Conservation (phyloP, 2,797 vertebrate genomes). For the Oophaga sylvatica region DNA sequence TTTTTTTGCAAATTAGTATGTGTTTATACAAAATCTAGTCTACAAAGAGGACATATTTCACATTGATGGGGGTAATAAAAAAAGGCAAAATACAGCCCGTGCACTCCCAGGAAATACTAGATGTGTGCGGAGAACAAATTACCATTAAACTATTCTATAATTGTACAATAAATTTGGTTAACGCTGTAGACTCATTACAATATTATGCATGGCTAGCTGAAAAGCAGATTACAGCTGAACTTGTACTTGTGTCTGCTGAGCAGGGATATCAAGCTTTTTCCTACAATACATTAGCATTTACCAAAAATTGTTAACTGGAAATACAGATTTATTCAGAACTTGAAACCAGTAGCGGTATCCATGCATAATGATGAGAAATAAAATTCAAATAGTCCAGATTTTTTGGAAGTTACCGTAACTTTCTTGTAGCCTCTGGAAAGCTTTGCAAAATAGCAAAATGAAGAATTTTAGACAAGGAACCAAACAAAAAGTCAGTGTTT, state of each 20-base stretch:
- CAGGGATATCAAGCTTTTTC: slow-evolving; percentile 20
- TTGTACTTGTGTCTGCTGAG: slow-evolving; percentile 23
- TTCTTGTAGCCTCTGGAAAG: background rate
- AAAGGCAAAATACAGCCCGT: slow-evolving; percentile 51
- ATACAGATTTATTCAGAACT: slow-evolving; percentile 10
- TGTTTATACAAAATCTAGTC: slow-evolving; percentile 63
- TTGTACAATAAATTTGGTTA: slow-evolving; percentile 65
- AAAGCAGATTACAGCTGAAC: slow-evolving; percentile 25
- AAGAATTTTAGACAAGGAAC: background rate
- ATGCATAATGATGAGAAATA: background rate
- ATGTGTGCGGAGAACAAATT: slow-evolving; percentile 66
- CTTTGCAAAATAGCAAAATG: background rate
- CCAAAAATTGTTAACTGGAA: slow-evolving; percentile 21
- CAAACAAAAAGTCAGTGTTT: background rate
- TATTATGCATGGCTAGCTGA: slow-evolving; percentile 57
- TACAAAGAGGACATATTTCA: slow-evolving; percentile 63
- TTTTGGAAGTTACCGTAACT: background rate
- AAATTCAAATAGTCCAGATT: background rate
- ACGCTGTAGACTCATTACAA: slow-evolving; percentile 52
- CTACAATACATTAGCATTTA: slow-evolving; percentile 43
- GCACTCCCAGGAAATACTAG: slow-evolving; percentile 59
- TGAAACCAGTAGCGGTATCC: background rate
- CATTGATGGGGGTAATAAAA: slow-evolving; percentile 55
- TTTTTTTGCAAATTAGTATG: slow-evolving; percentile 51
- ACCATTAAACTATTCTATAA: slow-evolving; percentile 64